Conservation (phyloP, 2,113 vertebrate genomes). For the Phalacrocorax pelagicus region DNA sequence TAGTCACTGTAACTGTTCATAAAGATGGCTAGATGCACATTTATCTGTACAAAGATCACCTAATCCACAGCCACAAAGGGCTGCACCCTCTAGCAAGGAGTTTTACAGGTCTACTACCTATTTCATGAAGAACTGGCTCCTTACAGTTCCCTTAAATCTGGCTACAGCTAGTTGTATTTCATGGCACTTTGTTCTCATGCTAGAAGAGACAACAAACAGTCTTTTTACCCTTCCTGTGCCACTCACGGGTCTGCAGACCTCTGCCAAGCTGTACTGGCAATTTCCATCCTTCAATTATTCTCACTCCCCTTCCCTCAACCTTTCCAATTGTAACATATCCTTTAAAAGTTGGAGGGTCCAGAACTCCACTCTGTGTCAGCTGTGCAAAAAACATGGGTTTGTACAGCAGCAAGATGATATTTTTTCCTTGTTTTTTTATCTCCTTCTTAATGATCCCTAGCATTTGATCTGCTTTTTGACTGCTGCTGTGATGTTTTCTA, state of each 20-base stretch:
- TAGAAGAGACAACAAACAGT: background rate
- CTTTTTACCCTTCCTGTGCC: background rate
- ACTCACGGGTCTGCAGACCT: background rate
- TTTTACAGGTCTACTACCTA: background rate
- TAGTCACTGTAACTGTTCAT: background rate
- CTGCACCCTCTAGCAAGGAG: background rate
- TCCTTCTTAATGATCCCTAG: background rate
- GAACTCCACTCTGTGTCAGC: background rate
- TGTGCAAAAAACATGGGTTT: fast-evolving
- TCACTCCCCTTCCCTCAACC: background rate
- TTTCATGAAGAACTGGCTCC: background rate
- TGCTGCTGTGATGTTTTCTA: background rate
- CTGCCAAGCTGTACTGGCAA: background rate
- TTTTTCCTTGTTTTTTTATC: background rate
- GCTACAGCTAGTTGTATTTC: background rate
- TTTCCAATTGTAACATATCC: background rate
- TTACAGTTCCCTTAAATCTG: background rate
- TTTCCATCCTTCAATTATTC: background rate
- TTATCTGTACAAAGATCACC: background rate
- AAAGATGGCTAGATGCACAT: background rate
- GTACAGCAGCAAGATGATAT: background rate
- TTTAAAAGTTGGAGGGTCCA: background rate
- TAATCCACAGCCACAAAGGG: background rate
- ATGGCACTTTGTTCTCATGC: background rate
- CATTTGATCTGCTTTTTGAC: background rate